Conservation (phyloP, 92 coral and sea anemone species). For the Porites evermanni region DNA sequence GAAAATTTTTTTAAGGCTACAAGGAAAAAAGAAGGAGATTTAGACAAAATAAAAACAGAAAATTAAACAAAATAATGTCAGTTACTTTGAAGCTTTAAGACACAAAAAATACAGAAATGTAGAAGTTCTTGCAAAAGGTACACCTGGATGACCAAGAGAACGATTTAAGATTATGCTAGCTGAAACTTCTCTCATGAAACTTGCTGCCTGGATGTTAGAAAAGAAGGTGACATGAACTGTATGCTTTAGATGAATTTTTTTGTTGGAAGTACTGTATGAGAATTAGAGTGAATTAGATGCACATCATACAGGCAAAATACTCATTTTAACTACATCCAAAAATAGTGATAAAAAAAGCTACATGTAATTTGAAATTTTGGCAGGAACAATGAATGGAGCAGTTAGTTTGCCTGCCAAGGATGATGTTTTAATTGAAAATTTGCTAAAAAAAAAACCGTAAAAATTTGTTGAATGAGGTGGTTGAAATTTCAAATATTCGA, state of each 20-base stretch:
- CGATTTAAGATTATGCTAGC: not conserved
- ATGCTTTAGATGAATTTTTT: not conserved
- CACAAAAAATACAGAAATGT: conserved; percentile 13
- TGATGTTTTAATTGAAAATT: too few relatives aligned
- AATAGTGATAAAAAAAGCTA: not conserved
- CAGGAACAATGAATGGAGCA: too few relatives aligned
- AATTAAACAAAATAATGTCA: conserved; percentile 40
- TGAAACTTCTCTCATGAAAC: not conserved
- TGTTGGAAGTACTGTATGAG: not conserved
- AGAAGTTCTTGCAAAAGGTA: not conserved
- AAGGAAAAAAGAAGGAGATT: conserved; percentile 37
- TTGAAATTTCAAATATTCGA: too few relatives aligned
- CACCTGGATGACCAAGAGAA: not conserved
- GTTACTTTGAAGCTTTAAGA: conserved; percentile 19
- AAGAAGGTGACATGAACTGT: not conserved
- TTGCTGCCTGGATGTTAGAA: not conserved
- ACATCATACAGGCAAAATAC: not conserved
- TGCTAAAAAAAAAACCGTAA: too few relatives aligned
- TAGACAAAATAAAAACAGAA: conserved; percentile 46
- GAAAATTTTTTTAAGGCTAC: conserved; percentile 24
- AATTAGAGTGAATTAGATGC: conserved; percentile 1
- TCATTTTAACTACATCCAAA: not conserved
- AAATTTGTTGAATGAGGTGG: too few relatives aligned
- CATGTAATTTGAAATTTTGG: not conserved
- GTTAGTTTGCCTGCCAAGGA: too few relatives aligned